A percentile compares a stretch with the other conserved stretches of the same genome.
Evolutionary conservation across 2,888 invertebrate species (phyloP).

Genomic region (Isoperla grammatica): DNA sequence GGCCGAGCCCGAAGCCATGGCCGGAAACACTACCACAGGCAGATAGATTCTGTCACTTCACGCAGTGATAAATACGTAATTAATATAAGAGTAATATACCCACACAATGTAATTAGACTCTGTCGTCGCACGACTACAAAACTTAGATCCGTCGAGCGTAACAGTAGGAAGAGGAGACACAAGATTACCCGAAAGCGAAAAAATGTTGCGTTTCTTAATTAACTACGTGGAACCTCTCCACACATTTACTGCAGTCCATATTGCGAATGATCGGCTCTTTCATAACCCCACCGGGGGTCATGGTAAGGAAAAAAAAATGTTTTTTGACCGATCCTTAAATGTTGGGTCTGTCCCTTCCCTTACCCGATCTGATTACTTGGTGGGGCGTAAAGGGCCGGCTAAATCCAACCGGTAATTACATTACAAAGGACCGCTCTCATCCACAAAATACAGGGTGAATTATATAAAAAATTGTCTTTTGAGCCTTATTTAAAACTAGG

Average conservation of each 20-base stretch:
- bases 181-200: neutral
- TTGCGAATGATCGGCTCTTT: too few species aligned
- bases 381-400: too few species aligned
- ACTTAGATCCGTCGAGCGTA: neutral
- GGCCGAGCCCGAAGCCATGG: too few species aligned
- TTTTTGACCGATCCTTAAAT: too few species aligned
- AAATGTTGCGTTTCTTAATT: conserved; percentile 1
- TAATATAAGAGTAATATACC: conserved; percentile 16
- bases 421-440: neutral
- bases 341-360: too few species aligned
- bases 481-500: neutral
- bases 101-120: conserved; percentile 13
- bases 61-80: neutral
- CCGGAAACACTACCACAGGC: too few species aligned
- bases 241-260: too few species aligned
- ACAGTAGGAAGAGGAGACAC: neutral
- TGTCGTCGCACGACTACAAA: neutral
- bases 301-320: too few species aligned
- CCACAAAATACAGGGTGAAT: neutral
- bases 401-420: too few species aligned
- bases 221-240: neutral
- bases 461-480: neutral
- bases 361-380: too few species aligned
- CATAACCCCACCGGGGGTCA: too few species aligned
- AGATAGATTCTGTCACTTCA: neutral